Evolutionary conservation across 1,140 invertebrate species (phyloP).

Genomic region (Holotrichia oblita): DNA sequence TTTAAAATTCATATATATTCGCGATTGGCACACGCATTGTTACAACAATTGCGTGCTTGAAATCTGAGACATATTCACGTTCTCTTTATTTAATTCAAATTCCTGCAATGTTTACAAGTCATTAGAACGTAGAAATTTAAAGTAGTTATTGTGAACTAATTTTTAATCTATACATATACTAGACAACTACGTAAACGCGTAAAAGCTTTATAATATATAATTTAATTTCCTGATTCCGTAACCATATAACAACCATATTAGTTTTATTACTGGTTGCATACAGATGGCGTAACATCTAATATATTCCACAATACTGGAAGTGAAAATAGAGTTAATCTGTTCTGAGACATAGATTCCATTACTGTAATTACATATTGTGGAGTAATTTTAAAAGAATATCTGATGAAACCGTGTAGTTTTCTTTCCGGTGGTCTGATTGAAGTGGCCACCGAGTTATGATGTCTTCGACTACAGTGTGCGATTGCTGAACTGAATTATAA

Average conservation of each 20-base stretch:
- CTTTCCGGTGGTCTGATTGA: conserved; percentile 26
- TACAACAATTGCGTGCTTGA: too few species aligned
- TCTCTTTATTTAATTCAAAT: too few species aligned
- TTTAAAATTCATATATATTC: too few species aligned
- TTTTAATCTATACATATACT: neutral
- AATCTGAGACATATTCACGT: too few species aligned
- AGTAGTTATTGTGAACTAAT: neutral
- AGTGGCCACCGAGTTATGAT: neutral
- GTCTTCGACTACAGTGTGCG: neutral
- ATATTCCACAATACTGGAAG: conserved; percentile 33
- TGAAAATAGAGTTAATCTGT: conserved; percentile 15
- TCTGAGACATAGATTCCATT: conserved; percentile 19
- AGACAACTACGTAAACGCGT: neutral
- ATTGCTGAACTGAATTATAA: neutral
- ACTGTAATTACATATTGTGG: conserved; percentile 21
- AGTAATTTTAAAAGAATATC: conserved; percentile 23
- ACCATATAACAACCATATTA: neutral
- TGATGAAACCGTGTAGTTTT: conserved; percentile 22
- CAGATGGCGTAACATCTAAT: conserved; percentile 18
- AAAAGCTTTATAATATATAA: neutral
- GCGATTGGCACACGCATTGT: too few species aligned
- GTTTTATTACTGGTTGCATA: neutral
- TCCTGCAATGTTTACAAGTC: too few species aligned
- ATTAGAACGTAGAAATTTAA: neutral
- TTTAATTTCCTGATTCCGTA: conserved; percentile 16